phyloP scores from a whole-genome alignment of 2,113 vertebrate genomes.

The Machaerirhynchus nigripectus region DNA sequence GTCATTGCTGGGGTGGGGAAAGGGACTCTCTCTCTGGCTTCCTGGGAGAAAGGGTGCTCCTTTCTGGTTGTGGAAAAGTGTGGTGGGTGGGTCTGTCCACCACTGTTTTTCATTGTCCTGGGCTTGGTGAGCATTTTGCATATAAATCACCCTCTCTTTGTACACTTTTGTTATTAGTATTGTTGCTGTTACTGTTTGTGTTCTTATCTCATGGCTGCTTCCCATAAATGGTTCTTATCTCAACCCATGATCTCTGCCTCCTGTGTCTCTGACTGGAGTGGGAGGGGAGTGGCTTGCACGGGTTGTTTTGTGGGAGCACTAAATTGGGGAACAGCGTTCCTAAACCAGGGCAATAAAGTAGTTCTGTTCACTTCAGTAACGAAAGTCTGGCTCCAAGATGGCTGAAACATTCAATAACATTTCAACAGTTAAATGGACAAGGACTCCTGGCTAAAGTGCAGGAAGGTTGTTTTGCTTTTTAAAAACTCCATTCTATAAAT shows the following conservation, averaged over 20 bases:
- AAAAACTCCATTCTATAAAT: not conserved
- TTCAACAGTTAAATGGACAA: not conserved
- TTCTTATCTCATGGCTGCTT: not conserved
- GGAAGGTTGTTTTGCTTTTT: not conserved
- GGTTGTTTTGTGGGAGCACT: not conserved
- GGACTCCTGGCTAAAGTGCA: not conserved
- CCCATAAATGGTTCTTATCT: not conserved
- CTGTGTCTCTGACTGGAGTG: not conserved
- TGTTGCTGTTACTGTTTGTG: not conserved
- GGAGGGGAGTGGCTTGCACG: accelerated
- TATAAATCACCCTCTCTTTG: not conserved
- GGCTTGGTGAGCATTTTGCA: not conserved
- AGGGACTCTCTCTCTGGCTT: not conserved
- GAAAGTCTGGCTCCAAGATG: not conserved
- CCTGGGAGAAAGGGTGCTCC: not conserved
- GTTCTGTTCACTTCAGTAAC: not conserved
- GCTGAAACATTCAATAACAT: not conserved
- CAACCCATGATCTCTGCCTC: not conserved
- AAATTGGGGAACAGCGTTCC: not conserved
- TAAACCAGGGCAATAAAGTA: not conserved
- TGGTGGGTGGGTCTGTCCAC: not conserved
- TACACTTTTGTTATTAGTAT: not conserved
- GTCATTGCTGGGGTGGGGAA: not conserved
- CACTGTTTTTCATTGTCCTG: not conserved
- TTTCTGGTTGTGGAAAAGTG: not conserved